Conservation (phyloP, 2,797 vertebrate species). For the Odontamblyopus rebecca region DNA sequence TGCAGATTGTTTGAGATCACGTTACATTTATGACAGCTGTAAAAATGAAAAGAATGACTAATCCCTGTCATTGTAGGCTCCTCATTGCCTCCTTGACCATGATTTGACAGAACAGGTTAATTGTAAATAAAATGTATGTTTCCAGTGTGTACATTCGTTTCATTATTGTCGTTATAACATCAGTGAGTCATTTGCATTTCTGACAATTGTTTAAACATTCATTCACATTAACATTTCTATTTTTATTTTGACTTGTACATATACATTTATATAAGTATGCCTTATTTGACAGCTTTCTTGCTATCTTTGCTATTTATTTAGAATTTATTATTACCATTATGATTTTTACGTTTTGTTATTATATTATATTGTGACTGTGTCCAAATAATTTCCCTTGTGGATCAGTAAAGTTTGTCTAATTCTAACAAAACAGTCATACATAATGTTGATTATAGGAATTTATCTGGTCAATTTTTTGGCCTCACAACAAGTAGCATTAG, state of each 20-base stretch:
- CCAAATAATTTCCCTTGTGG: no score
- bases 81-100: neutral
- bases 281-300: no score
- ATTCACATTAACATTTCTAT: no score
- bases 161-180: neutral
- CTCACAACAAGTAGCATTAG: no score
- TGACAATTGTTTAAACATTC: neutral
- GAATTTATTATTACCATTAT: no score
- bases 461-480: neutral
- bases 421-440: neutral
- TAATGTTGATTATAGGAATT: neutral
- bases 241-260: no score
- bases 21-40: constrained; percentile 2
- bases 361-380: no score
- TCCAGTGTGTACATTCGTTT: neutral
- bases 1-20: no score
- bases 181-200: neutral
- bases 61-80: neutral
- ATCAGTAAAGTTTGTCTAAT: no score
- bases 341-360: no score
- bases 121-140: neutral
- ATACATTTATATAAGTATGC: no score
- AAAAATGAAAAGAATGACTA: neutral
- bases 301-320: no score
- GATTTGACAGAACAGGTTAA: neutral